Percentiles rank a stretch among this genome's conserved stretches.
phyloP scores from a whole-genome alignment of 2,797 vertebrate genomes.

The Poecilia velifera region DNA sequence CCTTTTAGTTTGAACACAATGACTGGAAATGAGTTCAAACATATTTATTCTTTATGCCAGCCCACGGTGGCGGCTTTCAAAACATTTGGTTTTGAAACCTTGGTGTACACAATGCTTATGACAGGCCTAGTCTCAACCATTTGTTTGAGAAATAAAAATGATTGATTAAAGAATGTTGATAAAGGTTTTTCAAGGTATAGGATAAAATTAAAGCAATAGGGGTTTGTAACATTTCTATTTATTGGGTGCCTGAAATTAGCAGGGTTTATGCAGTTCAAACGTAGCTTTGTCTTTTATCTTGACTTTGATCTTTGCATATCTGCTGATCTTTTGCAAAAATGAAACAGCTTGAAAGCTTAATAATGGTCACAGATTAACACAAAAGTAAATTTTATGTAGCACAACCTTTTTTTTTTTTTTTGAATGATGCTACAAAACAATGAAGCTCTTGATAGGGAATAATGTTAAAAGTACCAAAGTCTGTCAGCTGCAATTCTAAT shows the following conservation, averaged over 20 bases:
- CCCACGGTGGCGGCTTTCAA: background rate
- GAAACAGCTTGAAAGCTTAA: background rate
- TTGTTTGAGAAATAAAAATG: background rate
- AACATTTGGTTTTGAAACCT: background rate
- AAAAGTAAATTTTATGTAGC: background rate
- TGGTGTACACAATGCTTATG: background rate
- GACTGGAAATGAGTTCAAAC: background rate
- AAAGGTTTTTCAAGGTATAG: background rate
- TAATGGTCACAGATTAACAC: background rate
- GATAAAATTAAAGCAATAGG: background rate
- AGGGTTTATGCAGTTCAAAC: background rate
- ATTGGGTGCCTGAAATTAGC: background rate
- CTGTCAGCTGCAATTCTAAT: background rate
- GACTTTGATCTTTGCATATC: background rate
- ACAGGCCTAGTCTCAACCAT: background rate
- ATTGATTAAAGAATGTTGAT: background rate
- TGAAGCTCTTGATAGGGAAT: background rate
- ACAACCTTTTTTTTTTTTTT: background rate
- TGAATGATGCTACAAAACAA: conserved; percentile 1
- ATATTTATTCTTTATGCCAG: background rate
- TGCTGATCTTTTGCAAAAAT: background rate
- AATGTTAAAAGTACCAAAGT: background rate
- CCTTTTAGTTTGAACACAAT: background rate
- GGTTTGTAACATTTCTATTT: background rate
- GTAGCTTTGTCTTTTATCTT: background rate